These are phyloP conservation scores for Clinocottus analis DNA, from an alignment of 2,113 vertebrate genomes.

Conservation along the genomic window DNA sequence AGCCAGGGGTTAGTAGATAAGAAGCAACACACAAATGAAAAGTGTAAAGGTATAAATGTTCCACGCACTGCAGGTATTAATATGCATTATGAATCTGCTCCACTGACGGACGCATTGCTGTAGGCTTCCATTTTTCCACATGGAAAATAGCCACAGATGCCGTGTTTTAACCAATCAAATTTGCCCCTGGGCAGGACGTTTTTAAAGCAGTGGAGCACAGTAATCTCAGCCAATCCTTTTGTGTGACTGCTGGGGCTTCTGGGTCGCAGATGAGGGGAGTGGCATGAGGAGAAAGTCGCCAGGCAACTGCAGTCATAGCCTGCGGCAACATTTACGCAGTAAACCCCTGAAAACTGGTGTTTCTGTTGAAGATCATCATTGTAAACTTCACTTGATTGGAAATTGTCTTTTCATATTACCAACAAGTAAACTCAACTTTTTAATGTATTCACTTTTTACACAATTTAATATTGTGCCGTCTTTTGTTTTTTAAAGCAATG, in stretches of 20 bases:
- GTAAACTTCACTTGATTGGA: constrained; percentile 79
- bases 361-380: constrained; percentile 57
- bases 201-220: constrained; percentile 78
- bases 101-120: constrained; percentile 49
- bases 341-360: constrained; percentile 76
- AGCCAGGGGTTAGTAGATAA: constrained; percentile 77
- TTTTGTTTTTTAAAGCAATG: neutral
- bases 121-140: constrained; percentile 64
- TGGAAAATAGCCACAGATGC: constrained; percentile 80
- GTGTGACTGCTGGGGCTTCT: constrained; percentile 83
- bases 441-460: neutral
- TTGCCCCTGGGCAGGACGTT: constrained; percentile 82
- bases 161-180: constrained; percentile 88
- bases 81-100: constrained; percentile 75
- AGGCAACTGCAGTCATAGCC: constrained; percentile 71
- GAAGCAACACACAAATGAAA: constrained; percentile 76
- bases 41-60: constrained; percentile 74
- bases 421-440: neutral
- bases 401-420: constrained; percentile 78
- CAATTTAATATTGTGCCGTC: neutral
- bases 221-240: constrained; percentile 88
- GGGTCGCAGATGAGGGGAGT: constrained; percentile 74
- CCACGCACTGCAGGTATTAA: constrained; percentile 75
- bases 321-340: constrained; percentile 82
- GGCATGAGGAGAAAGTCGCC: constrained; percentile 74